Conservation (phyloP, 1,140 invertebrate species). For the Trichonephila inaurata region DNA sequence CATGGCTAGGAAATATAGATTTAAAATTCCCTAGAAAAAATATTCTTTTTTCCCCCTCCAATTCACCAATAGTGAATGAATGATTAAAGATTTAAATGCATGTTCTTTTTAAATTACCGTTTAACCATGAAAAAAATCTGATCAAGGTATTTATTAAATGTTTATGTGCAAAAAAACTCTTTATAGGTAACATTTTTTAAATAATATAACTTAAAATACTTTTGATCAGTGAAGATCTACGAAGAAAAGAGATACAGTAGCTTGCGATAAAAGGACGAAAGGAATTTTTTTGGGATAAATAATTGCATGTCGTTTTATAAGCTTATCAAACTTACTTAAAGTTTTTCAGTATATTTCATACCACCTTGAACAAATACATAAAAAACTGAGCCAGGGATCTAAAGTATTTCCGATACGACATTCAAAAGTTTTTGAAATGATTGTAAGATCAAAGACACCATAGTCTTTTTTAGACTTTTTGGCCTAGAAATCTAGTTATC, state of each 20-base stretch:
- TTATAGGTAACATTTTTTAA: too few species aligned
- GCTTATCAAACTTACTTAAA: background rate
- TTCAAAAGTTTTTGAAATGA: constrained; percentile 56
- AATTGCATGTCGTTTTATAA: background rate
- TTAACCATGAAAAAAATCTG: background rate
- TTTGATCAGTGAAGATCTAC: too few species aligned
- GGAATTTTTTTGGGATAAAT: too few species aligned
- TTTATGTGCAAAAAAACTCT: too few species aligned
- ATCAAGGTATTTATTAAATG: background rate
- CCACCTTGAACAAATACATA: background rate
- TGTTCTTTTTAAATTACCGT: too few species aligned
- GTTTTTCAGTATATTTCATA: background rate
- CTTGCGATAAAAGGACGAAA: too few species aligned
- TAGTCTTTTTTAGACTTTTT: constrained; percentile 55
- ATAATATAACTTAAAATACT: too few species aligned
- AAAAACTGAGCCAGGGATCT: background rate
- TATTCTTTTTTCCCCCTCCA: background rate
- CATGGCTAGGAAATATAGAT: background rate
- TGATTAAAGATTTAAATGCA: too few species aligned
- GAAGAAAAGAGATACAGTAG: too few species aligned
- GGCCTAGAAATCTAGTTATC: constrained; percentile 70
- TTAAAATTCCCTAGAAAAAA: background rate
- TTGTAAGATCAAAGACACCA: constrained; percentile 62
- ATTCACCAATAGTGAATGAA: background rate
- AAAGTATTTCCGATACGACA: constrained; percentile 11